A percentile compares a stretch with the other conserved stretches of the same genome.
Conservation (phyloP, 2,113 vertebrate genomes). For the Daubentonia madagascariensis region DNA sequence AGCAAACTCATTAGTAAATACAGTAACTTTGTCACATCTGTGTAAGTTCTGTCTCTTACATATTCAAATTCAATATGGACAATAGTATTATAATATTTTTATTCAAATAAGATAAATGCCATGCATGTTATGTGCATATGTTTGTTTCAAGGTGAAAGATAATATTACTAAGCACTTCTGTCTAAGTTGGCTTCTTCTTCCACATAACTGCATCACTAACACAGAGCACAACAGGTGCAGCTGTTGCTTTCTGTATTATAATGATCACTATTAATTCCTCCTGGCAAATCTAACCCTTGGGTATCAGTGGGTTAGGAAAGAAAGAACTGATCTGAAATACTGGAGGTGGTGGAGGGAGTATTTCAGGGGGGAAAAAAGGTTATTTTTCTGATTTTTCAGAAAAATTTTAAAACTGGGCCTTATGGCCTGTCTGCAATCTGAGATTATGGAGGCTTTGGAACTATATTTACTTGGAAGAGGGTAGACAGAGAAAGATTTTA, state of each 20-base stretch:
- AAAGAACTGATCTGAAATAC: not conserved
- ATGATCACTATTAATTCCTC: slow-evolving; percentile 43
- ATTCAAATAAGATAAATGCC: not conserved
- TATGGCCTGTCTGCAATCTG: not conserved
- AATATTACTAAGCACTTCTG: not conserved
- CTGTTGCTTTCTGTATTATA: not conserved
- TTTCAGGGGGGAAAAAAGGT: not conserved
- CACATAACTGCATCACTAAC: not conserved
- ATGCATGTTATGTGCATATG: not conserved
- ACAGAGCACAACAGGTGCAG: not conserved
- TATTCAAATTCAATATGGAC: not conserved
- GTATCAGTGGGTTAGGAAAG: slow-evolving; percentile 16
- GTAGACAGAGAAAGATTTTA: not conserved
- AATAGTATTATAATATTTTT: not conserved
- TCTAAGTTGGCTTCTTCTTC: not conserved
- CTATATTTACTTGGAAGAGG: not conserved
- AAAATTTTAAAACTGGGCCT: not conserved
- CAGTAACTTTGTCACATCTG: not conserved
- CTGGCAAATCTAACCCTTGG: slow-evolving; percentile 13
- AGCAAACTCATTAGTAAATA: not conserved
- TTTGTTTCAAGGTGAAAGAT: slow-evolving; percentile 45
- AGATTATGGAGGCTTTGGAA: not conserved
- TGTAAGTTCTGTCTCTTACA: not conserved
- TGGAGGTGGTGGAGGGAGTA: not conserved
- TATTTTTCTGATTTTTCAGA: not conserved